Percentiles rank a stretch among this genome's conserved stretches.
phyloP scores from a whole-genome alignment of 2,888 invertebrate species.

The Pheosia tremula region DNA sequence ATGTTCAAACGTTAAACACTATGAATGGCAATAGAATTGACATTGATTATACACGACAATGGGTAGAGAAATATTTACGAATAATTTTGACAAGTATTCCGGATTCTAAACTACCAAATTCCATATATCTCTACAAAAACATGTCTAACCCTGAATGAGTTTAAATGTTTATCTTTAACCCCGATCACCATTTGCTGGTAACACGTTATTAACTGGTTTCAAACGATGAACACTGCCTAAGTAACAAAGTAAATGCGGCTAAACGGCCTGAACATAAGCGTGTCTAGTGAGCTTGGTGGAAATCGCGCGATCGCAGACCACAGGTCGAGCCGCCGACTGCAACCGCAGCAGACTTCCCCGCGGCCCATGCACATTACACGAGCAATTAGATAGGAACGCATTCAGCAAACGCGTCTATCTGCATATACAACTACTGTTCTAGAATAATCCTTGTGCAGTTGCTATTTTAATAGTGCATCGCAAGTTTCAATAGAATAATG shows the following conservation, averaged over 20 bases:
- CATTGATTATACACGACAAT: no score
- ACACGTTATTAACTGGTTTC: not conserved
- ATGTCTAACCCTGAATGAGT: no score
- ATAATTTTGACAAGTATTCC: no score
- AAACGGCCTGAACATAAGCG: not conserved
- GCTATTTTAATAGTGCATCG: no score
- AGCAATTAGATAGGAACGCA: constrained; percentile 57
- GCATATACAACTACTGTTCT: not conserved
- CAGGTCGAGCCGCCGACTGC: constrained; percentile 29
- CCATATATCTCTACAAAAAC: no score
- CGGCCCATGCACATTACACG: constrained; percentile 49
- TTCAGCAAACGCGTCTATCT: constrained; percentile 15
- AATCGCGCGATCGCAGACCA: constrained; percentile 25
- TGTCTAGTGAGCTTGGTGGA: constrained; percentile 21
- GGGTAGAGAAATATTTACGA: no score
- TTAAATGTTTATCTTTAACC: not conserved
- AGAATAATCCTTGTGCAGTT: not conserved
- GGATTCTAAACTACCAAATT: no score
- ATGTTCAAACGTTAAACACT: no score
- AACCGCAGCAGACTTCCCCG: constrained; percentile 33
- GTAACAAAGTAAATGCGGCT: not conserved
- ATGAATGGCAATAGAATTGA: no score
- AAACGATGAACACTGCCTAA: not conserved
- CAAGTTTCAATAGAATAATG: no score
- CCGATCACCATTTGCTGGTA: not conserved